phyloP scores from a whole-genome alignment of 2,113 vertebrate species.

The Alethe castanea region DNA sequence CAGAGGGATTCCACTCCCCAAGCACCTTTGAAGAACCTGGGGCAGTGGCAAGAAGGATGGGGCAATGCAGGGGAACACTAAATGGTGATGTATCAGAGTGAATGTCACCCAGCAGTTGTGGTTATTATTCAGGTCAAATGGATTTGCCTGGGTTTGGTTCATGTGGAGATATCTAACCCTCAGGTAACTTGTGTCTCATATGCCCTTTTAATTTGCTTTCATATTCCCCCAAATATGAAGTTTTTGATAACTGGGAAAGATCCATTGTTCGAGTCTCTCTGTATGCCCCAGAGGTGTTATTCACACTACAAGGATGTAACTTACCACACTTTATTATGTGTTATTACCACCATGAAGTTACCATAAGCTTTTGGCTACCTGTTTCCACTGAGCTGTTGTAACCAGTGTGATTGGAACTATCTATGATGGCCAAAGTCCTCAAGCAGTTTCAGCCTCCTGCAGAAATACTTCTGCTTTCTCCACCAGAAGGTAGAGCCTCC shows the following conservation, averaged over 20 bases:
- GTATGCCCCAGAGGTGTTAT: background rate
- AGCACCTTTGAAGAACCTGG: rapidly evolving
- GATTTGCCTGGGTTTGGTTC: background rate
- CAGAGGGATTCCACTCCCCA: background rate
- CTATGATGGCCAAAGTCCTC: background rate
- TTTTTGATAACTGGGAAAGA: background rate
- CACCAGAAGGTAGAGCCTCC: background rate
- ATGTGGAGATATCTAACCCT: background rate
- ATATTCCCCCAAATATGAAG: background rate
- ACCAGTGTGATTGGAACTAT: background rate
- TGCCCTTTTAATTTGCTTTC: background rate
- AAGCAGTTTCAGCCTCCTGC: background rate
- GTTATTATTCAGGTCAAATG: background rate
- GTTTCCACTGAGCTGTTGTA: background rate
- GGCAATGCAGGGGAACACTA: background rate
- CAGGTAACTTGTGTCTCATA: background rate
- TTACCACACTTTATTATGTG: background rate
- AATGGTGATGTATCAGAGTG: rapidly evolving
- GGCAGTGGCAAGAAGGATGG: background rate
- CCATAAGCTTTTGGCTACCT: background rate
- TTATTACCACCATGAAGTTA: background rate
- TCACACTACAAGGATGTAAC: background rate
- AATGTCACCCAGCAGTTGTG: background rate
- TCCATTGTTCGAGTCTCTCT: rapidly evolving
- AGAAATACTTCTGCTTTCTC: background rate